Percentiles rank a stretch among this genome's conserved stretches.
Evolutionary conservation across 1,140 invertebrate species (phyloP).

Genomic region (Cataglyphis hispanica): DNA sequence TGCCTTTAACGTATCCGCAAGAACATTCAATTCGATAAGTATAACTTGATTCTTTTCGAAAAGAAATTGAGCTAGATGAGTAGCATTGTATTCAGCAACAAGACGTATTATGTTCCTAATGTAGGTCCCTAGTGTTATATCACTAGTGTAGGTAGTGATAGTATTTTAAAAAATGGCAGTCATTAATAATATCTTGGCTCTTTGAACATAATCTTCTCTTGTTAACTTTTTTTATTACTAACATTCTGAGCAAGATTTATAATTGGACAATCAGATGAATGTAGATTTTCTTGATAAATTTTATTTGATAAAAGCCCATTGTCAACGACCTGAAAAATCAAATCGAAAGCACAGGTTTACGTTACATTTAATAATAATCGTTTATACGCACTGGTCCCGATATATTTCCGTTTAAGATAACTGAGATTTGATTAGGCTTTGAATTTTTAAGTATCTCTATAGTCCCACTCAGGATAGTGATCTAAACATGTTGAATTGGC

Average conservation of each 20-base stretch:
- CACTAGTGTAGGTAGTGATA: no score
- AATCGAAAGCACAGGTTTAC: background rate
- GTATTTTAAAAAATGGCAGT: no score
- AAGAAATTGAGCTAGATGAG: background rate
- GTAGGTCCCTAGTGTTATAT: no score
- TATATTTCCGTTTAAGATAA: constrained; percentile 2
- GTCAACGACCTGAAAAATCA: constrained; percentile 2
- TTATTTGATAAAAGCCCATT: background rate
- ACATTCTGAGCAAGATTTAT: no score
- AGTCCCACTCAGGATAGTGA: no score
- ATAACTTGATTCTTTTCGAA: background rate
- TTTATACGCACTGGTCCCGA: background rate
- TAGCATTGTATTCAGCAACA: background rate
- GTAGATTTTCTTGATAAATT: background rate
- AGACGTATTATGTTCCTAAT: background rate
- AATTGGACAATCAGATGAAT: background rate
- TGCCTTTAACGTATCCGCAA: no score
- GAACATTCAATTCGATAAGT: no score
- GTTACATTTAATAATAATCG: background rate
- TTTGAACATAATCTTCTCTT: no score
- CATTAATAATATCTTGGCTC: no score
- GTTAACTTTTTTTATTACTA: no score
- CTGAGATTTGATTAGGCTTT: background rate
- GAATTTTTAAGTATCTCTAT: no score
- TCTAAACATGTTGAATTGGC: no score